These are phyloP conservation scores for Coregonus sp. DNA, from an alignment of 2,797 vertebrate genomes.

Conservation along the genomic window DNA sequence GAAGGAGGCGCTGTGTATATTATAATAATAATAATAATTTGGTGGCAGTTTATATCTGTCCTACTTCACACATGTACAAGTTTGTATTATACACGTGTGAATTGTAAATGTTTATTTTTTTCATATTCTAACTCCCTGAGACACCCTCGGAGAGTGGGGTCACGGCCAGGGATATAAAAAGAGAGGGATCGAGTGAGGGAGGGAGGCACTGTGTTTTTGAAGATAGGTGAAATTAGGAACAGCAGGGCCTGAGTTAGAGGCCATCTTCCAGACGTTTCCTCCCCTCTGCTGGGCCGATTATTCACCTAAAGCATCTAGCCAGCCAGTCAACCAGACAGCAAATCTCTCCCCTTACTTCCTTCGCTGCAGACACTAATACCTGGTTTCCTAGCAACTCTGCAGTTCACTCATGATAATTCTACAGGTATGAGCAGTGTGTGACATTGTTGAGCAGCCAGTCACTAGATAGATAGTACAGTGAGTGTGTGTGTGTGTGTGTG, in stretches of 20 bases:
- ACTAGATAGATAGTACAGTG: conserved; percentile 4
- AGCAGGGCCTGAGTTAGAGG: conserved; percentile 55
- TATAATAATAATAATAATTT: too few species aligned
- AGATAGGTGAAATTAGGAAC: conserved; percentile 52
- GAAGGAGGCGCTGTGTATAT: too few species aligned
- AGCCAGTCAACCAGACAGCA: conserved; percentile 6
- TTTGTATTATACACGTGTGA: too few species aligned
- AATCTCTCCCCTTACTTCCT: conserved; percentile 1
- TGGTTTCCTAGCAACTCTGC: conserved; percentile 60
- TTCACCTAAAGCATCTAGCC: conserved; percentile 48
- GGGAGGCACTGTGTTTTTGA: not conserved
- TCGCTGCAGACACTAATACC: conserved; percentile 35
- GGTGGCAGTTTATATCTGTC: conserved; percentile 13
- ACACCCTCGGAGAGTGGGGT: too few species aligned
- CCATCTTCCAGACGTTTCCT: conserved; percentile 36
- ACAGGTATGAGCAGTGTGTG: conserved; percentile 49
- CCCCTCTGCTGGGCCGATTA: conserved; percentile 35
- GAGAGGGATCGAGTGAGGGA: too few species aligned
- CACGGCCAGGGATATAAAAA: too few species aligned
- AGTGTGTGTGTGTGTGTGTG: conserved; percentile 12
- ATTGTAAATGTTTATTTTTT: too few species aligned
- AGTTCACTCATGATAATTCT: conserved; percentile 42
- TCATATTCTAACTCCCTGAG: too few species aligned
- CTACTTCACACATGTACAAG: not conserved
- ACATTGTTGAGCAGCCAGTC: conserved; percentile 28